Evolutionary conservation across 53 echinoderm and acorn worm genomes (phyloP), one percentile per base, ranked within the genome.

Genomic region (Luidia sarsii): DNA sequence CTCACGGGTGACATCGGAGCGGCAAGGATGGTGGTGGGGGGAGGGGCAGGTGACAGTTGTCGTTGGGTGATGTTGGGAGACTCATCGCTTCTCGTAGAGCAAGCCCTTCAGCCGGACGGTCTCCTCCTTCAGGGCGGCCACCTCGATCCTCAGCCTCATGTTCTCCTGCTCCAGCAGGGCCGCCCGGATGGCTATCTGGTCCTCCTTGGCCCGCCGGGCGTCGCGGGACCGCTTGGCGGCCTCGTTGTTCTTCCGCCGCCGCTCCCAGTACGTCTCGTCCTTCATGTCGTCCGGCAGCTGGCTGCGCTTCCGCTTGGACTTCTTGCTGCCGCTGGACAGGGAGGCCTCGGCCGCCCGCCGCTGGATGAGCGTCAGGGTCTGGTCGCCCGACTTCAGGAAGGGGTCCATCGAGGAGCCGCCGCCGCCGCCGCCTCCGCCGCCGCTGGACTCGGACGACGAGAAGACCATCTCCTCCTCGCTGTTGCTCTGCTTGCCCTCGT

Each of bases 131-230:
- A 96, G 67, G 2, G 96, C 90, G 0, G 86, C 70, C 2, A 93
- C 70, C 75, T 96, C 96, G 30, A 93, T 90, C 70, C 86, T 85
- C 15, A 96, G 84, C 33, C 93, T 77, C 55, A 87, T 90, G 52
- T 96, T 96, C 64, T 96, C 96, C 51, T 96, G 92, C 65, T 96
- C 96, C 6, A 96, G 86, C 59, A 96, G 61, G 15, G 96, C 92
- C 10, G 96, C 96, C 13, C 96, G 87, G 67, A 96, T 93, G 24
- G 93, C 96, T 45, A 96, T 90, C 80, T 96, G 92, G 75, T 96
- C 93, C 66, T 96, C 96, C 82, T 96, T 96, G 20, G 93, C 90
- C 2, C 92, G 85, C 3, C 96, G 75, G n/a, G 96, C 90, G 75
- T 96, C 96, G 8, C 96, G 82, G 3, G 93, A 93, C 35, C 96